Conservation (phyloP, 2,888 invertebrate genomes). For the Pseudeuparius sepicola region DNA sequence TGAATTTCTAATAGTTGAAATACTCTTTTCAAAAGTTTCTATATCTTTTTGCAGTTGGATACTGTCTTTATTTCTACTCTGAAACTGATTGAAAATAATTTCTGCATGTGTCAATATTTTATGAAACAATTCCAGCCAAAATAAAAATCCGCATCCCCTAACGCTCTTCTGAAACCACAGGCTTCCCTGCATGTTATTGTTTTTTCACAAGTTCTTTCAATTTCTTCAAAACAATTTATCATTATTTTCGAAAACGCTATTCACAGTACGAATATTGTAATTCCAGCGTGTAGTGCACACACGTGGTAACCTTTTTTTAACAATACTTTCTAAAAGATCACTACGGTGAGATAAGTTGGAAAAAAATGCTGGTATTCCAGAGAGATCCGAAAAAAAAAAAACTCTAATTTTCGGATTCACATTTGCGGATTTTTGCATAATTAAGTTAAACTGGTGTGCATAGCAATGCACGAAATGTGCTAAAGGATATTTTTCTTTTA, state of each 20-base stretch:
- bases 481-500: slow-evolving; percentile 16
- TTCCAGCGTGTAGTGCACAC: slow-evolving; percentile 10
- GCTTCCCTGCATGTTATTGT: slow-evolving; percentile 11
- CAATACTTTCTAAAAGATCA: slow-evolving; percentile 12
- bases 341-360: slow-evolving; percentile 11
- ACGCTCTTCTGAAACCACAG: slow-evolving; percentile 11
- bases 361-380: slow-evolving; percentile 14
- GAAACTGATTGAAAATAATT: slow-evolving; percentile 12
- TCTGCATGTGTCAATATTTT: slow-evolving; percentile 14
- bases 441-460: slow-evolving; percentile 18
- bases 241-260: slow-evolving; percentile 13
- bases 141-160: slow-evolving; percentile 13
- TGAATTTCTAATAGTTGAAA: no score
- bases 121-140: slow-evolving; percentile 14
- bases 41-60: slow-evolving; percentile 11
- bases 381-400: slow-evolving; percentile 10
- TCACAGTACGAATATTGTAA: slow-evolving; percentile 10
- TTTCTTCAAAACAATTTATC: slow-evolving; percentile 11
- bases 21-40: slow-evolving; percentile 6
- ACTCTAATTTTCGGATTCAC: slow-evolving; percentile 13
- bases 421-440: slow-evolving; percentile 17
- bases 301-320: slow-evolving; percentile 11
- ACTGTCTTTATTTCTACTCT: slow-evolving; percentile 9
- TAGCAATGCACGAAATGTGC: slow-evolving; percentile 21
- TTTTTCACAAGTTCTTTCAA: slow-evolving; percentile 9